Conservation (phyloP, 2,797 vertebrate genomes). For the Sciaenops ocellatus region DNA sequence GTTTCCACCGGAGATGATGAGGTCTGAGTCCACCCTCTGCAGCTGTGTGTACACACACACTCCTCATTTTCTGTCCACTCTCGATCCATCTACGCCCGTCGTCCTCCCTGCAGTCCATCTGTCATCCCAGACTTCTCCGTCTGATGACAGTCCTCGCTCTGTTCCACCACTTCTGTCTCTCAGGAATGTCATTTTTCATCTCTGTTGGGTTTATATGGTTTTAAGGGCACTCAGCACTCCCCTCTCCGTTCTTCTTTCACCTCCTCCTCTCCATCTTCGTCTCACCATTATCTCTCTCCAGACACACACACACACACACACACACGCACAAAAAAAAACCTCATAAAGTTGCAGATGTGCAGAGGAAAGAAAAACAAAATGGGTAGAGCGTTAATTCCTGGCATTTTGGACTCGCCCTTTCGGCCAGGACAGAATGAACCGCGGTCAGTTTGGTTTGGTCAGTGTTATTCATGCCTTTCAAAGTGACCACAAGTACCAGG, state of each 20-base stretch:
- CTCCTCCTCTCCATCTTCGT: constrained; percentile 31
- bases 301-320: constrained; percentile 2
- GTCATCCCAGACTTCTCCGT: constrained; percentile 51
- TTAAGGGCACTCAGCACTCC: constrained; percentile 6
- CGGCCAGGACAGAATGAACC: constrained; percentile 62
- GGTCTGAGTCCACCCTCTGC: constrained; percentile 77
- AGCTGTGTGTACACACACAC: constrained; percentile 77
- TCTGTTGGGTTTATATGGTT: constrained; percentile 39
- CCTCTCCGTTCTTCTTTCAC: background rate
- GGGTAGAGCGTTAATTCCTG: constrained; percentile 70
- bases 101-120: constrained; percentile 59
- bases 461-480: constrained; percentile 75
- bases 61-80: constrained; percentile 59
- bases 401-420: constrained; percentile 77
- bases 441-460: constrained; percentile 79
- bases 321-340: constrained; percentile 25
- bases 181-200: constrained; percentile 60
- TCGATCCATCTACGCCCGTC: constrained; percentile 59
- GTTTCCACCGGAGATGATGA: constrained; percentile 78
- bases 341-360: constrained; percentile 45
- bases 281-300: constrained; percentile 55
- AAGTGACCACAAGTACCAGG: constrained; percentile 74
- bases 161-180: constrained; percentile 58
- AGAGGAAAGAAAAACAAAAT: constrained; percentile 54
- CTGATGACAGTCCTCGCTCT: constrained; percentile 60